Base-by-base conservation (phyloP, 2,888 invertebrate species). In the Leptogaster cylindrica region DNA sequence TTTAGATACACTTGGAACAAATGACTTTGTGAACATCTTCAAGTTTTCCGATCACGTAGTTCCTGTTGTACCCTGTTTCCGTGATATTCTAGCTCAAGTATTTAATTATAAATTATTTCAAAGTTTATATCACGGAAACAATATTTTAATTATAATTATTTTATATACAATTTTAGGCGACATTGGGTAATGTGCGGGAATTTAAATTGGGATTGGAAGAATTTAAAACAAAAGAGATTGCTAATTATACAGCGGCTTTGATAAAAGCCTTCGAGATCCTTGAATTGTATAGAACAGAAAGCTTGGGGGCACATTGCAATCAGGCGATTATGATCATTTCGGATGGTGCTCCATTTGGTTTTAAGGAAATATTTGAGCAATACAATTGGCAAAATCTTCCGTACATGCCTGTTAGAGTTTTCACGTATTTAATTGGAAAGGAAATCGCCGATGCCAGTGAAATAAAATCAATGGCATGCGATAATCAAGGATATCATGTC, bases 241-340 rank as follows among this genome's bases (percentile, higher is more conserved):
- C 98, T 12, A 95, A 98, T 79, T 97, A 97, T 83, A 91, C 94
- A 23, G 85, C 89, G 69, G 97, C 96, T 7, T 83, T 99, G 63
- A 90, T 88, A 10, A 88, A 88, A 73, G 97, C 97, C 0, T 99
- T 98, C 82, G 90, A 93, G 75, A 84, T 97, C 41, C 85, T 98
- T 68, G 86, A 87, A 80, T 82, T 84, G 50, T 87, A 87, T 75
- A 85, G 88, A 72, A 82, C 83, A 23, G 85, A 85, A 71, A 83
- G 84, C 51, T 85, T 86, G 46, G 91, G 90, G 44, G 89, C 91
- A 41, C 84, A 86, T 73, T 92, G 92, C 79, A 95, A 94, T 82
- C 91, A 97, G 84, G 97, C 97, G 27, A 97, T 99, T 76, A 97
- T 99, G 97, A 83, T 99, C 73, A 89, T 99, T 73, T 97, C 98